Base-by-base conservation (phyloP, 2,888 invertebrate species). In the Stratiomys singularior region DNA sequence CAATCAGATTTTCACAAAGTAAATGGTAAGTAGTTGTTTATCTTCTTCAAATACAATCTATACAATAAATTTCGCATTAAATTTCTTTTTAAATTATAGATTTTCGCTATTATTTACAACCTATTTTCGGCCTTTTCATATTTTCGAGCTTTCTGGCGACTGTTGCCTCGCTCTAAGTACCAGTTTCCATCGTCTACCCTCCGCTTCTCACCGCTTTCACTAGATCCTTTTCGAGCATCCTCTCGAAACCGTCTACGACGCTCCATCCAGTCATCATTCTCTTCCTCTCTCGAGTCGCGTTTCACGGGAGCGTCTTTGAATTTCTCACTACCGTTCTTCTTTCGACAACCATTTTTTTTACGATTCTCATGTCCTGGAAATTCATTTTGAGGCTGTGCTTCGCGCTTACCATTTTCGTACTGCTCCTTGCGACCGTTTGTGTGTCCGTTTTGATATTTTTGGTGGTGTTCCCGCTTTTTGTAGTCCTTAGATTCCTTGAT, bases 161-260 rank as follows among this genome's bases (percentile, higher is more conserved):
- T 82, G 52, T 81, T 80, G n/a, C 83, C 85, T 2, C 86, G 84
- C 74, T 86, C 84, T 1, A 86, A 83, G 66, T 81, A 86, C 86
- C 86, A 86, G 77, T 86, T 86, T 52, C 84, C 82, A n/a, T 82
- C 81, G 23, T 78, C 74, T 0, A 81, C 82, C 37, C 83, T 82
- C 72, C 82, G 82, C 63, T 56, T 4, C 28, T 37, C 44, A 23
- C 11, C 37, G 18, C 13, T 18, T 28, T 58, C 58, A 3, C 13
- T 25, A 21, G 30, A 21, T 11, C 21, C n/a, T 23, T 44, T 58
- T 15, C 74, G 74, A 1, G 81, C 72, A 15, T 83, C 79, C 69
- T 84, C 86, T 1, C 86, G 84, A 56, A 85, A 37, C 7, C 23
- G 58, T 46, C 30, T 46, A 4, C 69, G 18, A 2, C 69, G 83